Evolutionary conservation across 2,888 invertebrate genomes (phyloP).

Genomic region (Steinernema carpocapsae): DNA sequence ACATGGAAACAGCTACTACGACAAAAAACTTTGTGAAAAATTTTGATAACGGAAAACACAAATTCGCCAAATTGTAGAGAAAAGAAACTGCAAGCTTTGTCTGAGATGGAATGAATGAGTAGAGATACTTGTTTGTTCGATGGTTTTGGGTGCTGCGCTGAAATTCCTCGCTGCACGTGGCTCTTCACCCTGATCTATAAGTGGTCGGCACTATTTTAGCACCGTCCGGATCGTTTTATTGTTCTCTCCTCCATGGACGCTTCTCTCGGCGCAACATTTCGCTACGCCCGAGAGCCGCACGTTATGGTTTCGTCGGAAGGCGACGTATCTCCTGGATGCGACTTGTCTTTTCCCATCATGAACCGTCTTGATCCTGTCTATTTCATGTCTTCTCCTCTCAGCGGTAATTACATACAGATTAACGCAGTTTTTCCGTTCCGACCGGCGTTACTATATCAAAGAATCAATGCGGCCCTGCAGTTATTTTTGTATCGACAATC

Average conservation of each 20-base stretch:
- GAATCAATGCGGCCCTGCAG: slow-evolving; percentile 23
- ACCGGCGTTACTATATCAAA: background rate
- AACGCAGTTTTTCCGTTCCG: background rate
- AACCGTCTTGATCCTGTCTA: background rate
- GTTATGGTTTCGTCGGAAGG: background rate
- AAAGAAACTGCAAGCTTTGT: too few relatives aligned
- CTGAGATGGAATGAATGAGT: too few relatives aligned
- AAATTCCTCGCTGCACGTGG: too few relatives aligned
- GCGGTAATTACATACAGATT: slow-evolving; percentile 11
- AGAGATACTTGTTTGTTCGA: too few relatives aligned
- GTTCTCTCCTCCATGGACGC: background rate
- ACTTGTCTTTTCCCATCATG: too few relatives aligned
- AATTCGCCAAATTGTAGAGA: too few relatives aligned
- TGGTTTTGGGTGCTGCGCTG: too few relatives aligned
- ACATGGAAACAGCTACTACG: too few relatives aligned
- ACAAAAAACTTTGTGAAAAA: too few relatives aligned
- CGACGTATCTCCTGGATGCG: background rate
- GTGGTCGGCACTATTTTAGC: background rate
- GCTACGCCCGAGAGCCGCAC: slow-evolving; percentile 1
- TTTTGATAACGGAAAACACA: too few relatives aligned
- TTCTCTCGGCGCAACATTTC: slow-evolving; percentile 12
- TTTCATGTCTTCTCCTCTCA: background rate
- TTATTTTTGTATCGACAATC: slow-evolving; percentile 21
- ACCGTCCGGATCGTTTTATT: slow-evolving; percentile 16
- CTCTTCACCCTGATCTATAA: too few relatives aligned